phyloP scores from a whole-genome alignment of 2,888 invertebrate genomes.

The Bhutanitis thaidina region DNA sequence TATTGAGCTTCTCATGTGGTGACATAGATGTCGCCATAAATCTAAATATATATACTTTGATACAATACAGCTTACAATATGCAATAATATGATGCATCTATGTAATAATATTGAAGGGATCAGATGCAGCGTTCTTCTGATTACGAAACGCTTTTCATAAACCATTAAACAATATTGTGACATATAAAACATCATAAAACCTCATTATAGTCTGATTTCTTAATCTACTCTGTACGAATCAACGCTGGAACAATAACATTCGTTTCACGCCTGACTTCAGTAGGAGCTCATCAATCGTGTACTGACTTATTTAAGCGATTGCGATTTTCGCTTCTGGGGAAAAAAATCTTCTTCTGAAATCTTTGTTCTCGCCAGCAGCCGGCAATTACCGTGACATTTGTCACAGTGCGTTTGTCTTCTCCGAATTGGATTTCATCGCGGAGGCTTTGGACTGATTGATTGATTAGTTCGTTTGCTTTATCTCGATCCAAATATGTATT shows the following conservation, averaged over 20 bases:
- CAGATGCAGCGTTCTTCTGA: no score
- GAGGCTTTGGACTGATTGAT: slow-evolving; percentile 64
- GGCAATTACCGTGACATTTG: slow-evolving; percentile 73
- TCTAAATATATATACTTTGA: no score
- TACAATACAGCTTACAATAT: no score
- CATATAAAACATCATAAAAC: no score
- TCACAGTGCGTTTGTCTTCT: slow-evolving; percentile 54
- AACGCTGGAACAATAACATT: slow-evolving; percentile 41
- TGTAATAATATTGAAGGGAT: no score
- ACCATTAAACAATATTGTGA: no score
- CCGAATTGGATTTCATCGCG: slow-evolving; percentile 61
- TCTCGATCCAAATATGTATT: neutral
- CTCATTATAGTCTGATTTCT: no score
- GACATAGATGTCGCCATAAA: no score
- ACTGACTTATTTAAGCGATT: slow-evolving; percentile 53
- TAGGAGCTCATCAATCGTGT: slow-evolving; percentile 62
- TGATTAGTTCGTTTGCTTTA: slow-evolving; percentile 44
- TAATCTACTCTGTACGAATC: slow-evolving; percentile 37
- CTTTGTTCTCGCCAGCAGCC: slow-evolving; percentile 54
- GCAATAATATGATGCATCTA: no score
- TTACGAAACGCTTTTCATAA: no score
- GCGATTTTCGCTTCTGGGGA: slow-evolving; percentile 44
- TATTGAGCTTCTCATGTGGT: no score
- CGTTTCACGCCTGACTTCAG: slow-evolving; percentile 56
- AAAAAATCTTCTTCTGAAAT: slow-evolving; percentile 34